Evolutionary conservation across 2,888 invertebrate species (phyloP).

Genomic region (Odontomyia ornata): DNA sequence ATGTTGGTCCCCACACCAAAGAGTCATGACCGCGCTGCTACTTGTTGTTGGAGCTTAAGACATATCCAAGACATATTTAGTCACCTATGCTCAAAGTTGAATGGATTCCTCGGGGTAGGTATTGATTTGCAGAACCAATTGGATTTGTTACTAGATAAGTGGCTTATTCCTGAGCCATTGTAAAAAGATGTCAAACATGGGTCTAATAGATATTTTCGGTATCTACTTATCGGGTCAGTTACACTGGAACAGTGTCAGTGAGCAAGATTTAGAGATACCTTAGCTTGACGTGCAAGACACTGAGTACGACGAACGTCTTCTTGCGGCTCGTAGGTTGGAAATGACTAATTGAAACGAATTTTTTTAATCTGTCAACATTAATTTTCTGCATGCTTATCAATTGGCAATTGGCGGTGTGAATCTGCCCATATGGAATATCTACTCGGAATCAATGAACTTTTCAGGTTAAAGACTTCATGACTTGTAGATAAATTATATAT

Average conservation of each 20-base stretch:
- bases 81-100: neutral
- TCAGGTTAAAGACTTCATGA: too few relatives aligned
- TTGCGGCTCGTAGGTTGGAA: neutral
- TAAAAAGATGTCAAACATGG: slow-evolving; percentile 13
- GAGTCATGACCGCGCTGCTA: slow-evolving; percentile 6
- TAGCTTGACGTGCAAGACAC: neutral
- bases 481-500: too few relatives aligned
- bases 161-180: neutral
- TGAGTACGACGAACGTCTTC: neutral
- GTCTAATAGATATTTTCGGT: slow-evolving; percentile 32
- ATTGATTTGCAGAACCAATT: neutral
- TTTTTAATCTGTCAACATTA: neutral
- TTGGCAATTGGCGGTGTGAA: too few relatives aligned
- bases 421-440: too few relatives aligned
- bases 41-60: neutral
- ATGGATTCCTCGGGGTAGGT: neutral
- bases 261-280: neutral
- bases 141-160: slow-evolving; percentile 15
- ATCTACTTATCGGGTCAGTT: slow-evolving; percentile 28
- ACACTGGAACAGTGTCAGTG: neutral
- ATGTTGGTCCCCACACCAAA: neutral
- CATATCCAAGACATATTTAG: neutral
- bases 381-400: neutral
- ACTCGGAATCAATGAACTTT: too few relatives aligned
- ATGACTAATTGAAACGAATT: neutral